Percentiles rank a stretch among this genome's conserved stretches.
phyloP scores from a whole-genome alignment of 2,797 vertebrate genomes.

The Champsocephalus esox region DNA sequence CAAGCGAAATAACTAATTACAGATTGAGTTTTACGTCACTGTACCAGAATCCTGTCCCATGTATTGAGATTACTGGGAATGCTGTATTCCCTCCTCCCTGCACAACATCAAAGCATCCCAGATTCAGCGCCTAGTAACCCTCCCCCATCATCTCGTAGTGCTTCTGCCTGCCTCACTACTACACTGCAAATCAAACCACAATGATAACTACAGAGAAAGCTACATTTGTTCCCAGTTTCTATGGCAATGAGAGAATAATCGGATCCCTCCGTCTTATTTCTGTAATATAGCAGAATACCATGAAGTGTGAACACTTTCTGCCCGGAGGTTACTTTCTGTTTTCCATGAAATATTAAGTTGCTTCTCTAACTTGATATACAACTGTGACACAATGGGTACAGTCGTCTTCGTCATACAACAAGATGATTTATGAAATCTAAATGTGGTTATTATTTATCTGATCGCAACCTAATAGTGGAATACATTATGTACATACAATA shows the following conservation, averaged over 20 bases:
- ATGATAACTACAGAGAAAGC: conserved; percentile 34
- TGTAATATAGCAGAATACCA: conserved; percentile 11
- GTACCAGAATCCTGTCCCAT: too few relatives aligned
- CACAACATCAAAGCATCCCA: conserved; percentile 45
- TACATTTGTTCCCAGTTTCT: conserved; percentile 52
- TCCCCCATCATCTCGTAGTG: conserved; percentile 31
- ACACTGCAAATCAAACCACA: conserved; percentile 54
- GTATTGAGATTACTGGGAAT: too few relatives aligned
- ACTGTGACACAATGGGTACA: not conserved
- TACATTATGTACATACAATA: not conserved
- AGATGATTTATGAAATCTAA: not conserved
- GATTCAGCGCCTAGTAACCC: conserved; percentile 37
- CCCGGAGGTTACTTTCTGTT: conserved; percentile 42
- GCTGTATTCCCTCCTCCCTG: conserved; percentile 7
- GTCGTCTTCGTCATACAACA: too few relatives aligned
- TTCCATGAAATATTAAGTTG: conserved; percentile 54
- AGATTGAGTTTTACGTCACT: too few relatives aligned
- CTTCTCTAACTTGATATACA: conserved; percentile 26
- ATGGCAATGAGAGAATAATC: conserved; percentile 52
- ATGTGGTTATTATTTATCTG: not conserved
- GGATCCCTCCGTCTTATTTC: not conserved
- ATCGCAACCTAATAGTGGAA: not conserved
- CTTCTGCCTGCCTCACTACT: conserved; percentile 26
- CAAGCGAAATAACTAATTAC: too few relatives aligned
- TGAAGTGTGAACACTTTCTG: conserved; percentile 9